Evolutionary conservation across 2,888 invertebrate species (phyloP).

Genomic region (Tanypteryx hageni): DNA sequence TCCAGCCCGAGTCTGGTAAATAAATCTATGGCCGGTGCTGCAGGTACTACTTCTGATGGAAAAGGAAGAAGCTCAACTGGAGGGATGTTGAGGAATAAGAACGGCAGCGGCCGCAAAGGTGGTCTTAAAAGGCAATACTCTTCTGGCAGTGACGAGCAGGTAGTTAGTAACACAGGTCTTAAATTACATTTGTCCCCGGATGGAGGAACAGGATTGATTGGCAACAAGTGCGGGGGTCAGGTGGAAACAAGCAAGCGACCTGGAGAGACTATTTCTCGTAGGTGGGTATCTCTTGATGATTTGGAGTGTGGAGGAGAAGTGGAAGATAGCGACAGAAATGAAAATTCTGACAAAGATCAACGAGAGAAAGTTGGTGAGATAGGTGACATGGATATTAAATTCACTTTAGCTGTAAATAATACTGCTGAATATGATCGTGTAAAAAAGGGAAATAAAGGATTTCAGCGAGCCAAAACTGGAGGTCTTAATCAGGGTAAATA

Average conservation of each 20-base stretch:
- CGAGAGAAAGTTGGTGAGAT: slow-evolving; percentile 58
- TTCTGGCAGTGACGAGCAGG: slow-evolving; percentile 77
- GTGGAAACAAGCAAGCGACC: slow-evolving; percentile 36
- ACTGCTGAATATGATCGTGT: slow-evolving; percentile 14
- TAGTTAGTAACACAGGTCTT: slow-evolving; percentile 73
- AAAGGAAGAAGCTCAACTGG: slow-evolving; percentile 70
- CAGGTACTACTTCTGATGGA: slow-evolving; percentile 74
- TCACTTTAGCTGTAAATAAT: slow-evolving; percentile 16
- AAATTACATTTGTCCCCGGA: slow-evolving; percentile 71
- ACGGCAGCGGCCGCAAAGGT: slow-evolving; percentile 56
- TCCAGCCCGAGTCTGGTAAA: slow-evolving; percentile 73
- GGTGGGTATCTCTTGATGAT: slow-evolving; percentile 81
- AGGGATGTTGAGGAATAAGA: slow-evolving; percentile 58
- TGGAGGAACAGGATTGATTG: slow-evolving; percentile 45
- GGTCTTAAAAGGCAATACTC: slow-evolving; percentile 77
- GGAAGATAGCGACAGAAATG: slow-evolving; percentile 64
- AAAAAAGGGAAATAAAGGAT: slow-evolving; percentile 31
- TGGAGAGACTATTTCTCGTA: slow-evolving; percentile 74
- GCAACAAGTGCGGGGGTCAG: slow-evolving; percentile 35
- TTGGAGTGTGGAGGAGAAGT: slow-evolving; percentile 75
- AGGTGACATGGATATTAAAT: slow-evolving; percentile 59
- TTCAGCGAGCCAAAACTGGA: slow-evolving; percentile 11
- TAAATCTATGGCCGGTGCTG: slow-evolving; percentile 74
- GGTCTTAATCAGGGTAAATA: slow-evolving; percentile 28
- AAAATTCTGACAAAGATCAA: slow-evolving; percentile 58